phyloP scores from a whole-genome alignment of 2,113 vertebrate genomes.

The Amphiprion percula region DNA sequence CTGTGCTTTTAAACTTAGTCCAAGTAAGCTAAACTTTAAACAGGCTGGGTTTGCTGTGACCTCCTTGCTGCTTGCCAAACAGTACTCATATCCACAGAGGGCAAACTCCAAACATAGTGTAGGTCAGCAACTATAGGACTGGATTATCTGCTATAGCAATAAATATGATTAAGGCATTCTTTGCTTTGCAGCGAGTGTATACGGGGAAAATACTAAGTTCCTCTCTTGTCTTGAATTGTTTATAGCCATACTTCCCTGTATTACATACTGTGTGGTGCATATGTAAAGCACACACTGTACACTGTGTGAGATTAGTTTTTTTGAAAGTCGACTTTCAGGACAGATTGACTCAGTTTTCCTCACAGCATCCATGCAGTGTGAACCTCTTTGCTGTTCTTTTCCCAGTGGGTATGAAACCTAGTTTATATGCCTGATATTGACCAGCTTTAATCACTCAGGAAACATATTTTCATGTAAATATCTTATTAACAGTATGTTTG shows the following conservation, averaged over 20 bases:
- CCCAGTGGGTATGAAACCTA: neutral
- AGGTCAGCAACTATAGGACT: slow-evolving; percentile 3
- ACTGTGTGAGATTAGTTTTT: no score
- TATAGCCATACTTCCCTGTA: neutral
- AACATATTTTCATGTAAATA: neutral
- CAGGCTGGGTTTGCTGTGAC: slow-evolving; percentile 29
- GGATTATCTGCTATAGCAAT: slow-evolving; percentile 33
- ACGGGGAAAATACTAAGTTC: neutral
- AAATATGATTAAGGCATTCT: slow-evolving; percentile 35
- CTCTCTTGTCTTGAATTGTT: neutral
- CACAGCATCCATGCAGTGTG: neutral
- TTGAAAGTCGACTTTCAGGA: neutral
- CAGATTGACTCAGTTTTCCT: neutral
- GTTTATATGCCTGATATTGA: neutral
- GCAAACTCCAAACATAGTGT: slow-evolving; percentile 68
- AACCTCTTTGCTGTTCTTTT: neutral
- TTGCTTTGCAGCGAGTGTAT: slow-evolving; percentile 5
- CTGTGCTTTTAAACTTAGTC: slow-evolving; percentile 28
- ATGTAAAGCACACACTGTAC: neutral
- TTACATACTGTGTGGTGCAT: neutral
- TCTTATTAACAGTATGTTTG: neutral
- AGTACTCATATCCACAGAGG: slow-evolving; percentile 43
- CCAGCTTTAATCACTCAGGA: neutral
- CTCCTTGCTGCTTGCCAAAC: slow-evolving; percentile 41
- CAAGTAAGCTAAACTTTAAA: slow-evolving; percentile 59